These are phyloP conservation scores for Drosophila pallidifrons DNA, from an alignment of 1,140 invertebrate genomes.

Conservation along the genomic window DNA sequence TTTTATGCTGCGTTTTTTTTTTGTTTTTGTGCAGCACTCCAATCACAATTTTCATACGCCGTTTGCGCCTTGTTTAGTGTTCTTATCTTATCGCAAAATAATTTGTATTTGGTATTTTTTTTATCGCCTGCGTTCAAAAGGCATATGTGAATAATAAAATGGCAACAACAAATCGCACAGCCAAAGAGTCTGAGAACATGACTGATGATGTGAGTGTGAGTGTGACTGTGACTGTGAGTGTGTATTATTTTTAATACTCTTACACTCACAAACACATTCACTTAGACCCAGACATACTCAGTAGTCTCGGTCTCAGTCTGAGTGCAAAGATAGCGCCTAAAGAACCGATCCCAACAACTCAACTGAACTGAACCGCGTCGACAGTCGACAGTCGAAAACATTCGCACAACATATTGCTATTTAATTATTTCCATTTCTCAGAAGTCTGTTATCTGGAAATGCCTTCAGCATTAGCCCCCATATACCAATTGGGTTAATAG, in stretches of 20 bases:
- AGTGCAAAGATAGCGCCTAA: conserved; percentile 57
- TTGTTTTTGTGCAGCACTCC: conserved; percentile 6
- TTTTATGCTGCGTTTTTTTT: conserved; percentile 9
- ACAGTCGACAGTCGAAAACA: conserved; percentile 28
- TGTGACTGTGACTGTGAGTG: conserved; percentile 21
- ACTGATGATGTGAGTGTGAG: conserved; percentile 47
- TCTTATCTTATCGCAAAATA: conserved; percentile 73
- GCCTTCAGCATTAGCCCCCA: conserved; percentile 44
- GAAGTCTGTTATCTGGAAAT: conserved; percentile 68
- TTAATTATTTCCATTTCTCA: conserved; percentile 74
- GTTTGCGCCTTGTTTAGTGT: conserved; percentile 40
- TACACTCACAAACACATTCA: conserved; percentile 21
- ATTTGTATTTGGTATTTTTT: conserved; percentile 57
- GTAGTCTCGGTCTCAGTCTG: not conserved
- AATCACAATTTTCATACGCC: conserved; percentile 31
- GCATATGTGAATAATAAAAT: conserved; percentile 63
- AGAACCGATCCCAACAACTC: not conserved
- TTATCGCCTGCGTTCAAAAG: conserved; percentile 69
- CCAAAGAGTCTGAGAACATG: conserved; percentile 49
- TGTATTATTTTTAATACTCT: conserved; percentile 38
- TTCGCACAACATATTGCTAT: conserved; percentile 73
- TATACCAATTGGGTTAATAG: conserved; percentile 51
- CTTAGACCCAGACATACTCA: conserved; percentile 13
- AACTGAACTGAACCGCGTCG: too few relatives aligned
- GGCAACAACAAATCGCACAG: conserved; percentile 39